These are phyloP conservation scores for Staurois parvus DNA, from an alignment of 2,797 vertebrate species.

Conservation along the genomic window DNA sequence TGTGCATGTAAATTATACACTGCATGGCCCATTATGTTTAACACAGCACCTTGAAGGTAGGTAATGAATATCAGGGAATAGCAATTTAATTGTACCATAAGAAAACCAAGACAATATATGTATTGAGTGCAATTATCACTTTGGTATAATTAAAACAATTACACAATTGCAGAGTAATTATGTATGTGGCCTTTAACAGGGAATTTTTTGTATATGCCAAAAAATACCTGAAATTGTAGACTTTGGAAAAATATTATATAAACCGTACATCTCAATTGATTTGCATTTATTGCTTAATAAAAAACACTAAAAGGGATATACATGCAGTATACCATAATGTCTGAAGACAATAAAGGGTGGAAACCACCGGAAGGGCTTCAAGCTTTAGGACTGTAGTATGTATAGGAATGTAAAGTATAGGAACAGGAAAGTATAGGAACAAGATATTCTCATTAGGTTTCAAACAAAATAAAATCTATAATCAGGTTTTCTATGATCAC, in stretches of 20 bases:
- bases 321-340: not conserved
- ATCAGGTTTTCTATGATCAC: not conserved
- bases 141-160: conserved; percentile 51
- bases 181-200: conserved; percentile 18
- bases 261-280: not conserved
- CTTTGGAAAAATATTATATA: not conserved
- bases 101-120: conserved; percentile 42
- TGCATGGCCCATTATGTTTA: conserved; percentile 27
- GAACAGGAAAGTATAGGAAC: too few relatives aligned
- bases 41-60: conserved; percentile 35
- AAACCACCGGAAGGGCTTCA: too few relatives aligned
- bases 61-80: conserved; percentile 30
- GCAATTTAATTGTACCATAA: conserved; percentile 14
- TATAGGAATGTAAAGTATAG: too few relatives aligned
- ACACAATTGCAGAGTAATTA: conserved; percentile 48
- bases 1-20: conserved; percentile 2
- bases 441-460: not conserved
- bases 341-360: too few relatives aligned
- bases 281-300: not conserved
- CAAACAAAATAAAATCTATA: not conserved
- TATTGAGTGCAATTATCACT: conserved; percentile 18
- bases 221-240: not conserved
- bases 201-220: not conserved
- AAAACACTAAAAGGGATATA: not conserved
- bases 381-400: too few relatives aligned